Evolutionary conservation across 2,113 vertebrate genomes (phyloP), one percentile per base, ranked within the genome.

Genomic region (Oryzias celebensis): DNA sequence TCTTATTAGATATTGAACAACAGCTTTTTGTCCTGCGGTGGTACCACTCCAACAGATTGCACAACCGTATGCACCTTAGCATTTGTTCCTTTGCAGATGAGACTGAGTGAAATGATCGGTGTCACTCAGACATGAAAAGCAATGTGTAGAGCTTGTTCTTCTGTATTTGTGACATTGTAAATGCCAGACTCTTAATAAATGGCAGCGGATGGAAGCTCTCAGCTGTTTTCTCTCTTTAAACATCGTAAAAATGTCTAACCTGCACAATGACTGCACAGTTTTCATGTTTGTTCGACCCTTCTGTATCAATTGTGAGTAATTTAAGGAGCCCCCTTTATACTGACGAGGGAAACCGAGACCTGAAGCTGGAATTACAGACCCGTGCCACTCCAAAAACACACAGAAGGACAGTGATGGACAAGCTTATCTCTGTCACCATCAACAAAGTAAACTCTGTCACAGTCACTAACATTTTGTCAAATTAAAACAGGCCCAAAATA

Each of bases 1-100:
- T 81, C 80, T 88, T 89, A 92, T 91, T 88, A 87, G 85, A 86
- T 90, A 88, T 81, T 86, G 88, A 90, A 86, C 86, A 70, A 50
- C 77, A 70, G 65, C 71, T 80, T 54, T 84, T 70, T 80, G 77
- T 80, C 64, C 67, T 8, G 0, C 41, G 46, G 51, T 81, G 83
- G 85, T 62, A 78, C 74, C 81, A 82, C 81, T 78, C 66, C 58
- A 60, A 79, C 28, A 83, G 61, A 86, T 79, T 80, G 58, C 60
- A 70, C 75, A 84, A 66, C 58, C 51, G 55, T 48, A 45, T 47
- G 43, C 23, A 13, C 36, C 50, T 7, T 28, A 16, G 57, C 55
- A 31, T 28, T 24, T 23, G 8, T 16, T 41, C 3, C 23, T 78
- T 68, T 59, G n/a, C 3, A n/a, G 48, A 63, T 65, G 58, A 65